A percentile compares a stretch with the other conserved stretches of the same genome.
These are phyloP conservation scores for Plectropomus leopardus DNA, from an alignment of 2,113 vertebrate species.

Conservation along the genomic window DNA sequence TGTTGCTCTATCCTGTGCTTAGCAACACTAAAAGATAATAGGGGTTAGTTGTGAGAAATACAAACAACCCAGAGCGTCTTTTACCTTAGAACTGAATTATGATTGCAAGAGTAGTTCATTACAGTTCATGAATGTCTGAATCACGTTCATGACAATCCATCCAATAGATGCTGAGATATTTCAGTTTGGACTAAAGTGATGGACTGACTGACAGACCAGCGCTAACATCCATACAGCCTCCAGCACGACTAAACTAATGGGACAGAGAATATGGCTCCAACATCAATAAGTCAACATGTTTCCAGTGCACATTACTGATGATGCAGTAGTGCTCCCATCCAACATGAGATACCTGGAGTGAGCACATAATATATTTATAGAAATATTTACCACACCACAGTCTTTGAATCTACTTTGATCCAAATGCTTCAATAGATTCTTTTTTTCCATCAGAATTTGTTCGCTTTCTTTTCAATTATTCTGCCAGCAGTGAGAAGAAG, in stretches of 20 bases:
- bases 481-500: constrained; percentile 20
- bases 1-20: too few species aligned
- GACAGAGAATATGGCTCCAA: background rate
- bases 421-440: constrained; percentile 2
- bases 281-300: constrained; percentile 54
- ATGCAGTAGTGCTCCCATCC: constrained; percentile 6
- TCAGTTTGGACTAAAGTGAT: background rate
- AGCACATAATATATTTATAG: constrained; percentile 39
- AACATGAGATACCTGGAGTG: constrained; percentile 16
- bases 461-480: constrained; percentile 37
- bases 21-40: too few species aligned
- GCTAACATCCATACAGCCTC: background rate
- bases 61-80: too few species aligned
- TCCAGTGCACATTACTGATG: constrained; percentile 21
- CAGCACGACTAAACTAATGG: background rate
- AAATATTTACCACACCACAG: constrained; percentile 34
- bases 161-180: background rate
- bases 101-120: background rate
- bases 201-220: background rate
- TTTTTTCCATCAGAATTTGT: background rate
- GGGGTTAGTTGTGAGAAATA: too few species aligned
- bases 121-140: too few species aligned
- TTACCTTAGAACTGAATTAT: too few species aligned
- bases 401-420: constrained; percentile 23
- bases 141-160: background rate